Percentiles rank a stretch among this genome's conserved stretches.
These are phyloP conservation scores for Zoanthus gigantus DNA, from an alignment of 92 coral and sea anemone genomes.

Conservation along the genomic window DNA sequence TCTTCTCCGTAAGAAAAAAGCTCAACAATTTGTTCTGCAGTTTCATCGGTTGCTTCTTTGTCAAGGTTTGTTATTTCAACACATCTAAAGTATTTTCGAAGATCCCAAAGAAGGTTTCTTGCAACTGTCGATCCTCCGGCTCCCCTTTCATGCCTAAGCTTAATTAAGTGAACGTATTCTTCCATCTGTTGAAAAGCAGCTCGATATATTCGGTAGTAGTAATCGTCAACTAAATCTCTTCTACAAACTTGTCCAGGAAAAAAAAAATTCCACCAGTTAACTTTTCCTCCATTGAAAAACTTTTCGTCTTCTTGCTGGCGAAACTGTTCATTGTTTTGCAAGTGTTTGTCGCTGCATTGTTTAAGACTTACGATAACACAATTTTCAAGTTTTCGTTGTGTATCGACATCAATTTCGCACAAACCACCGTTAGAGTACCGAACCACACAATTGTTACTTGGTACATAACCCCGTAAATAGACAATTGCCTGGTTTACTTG, in stretches of 20 bases:
- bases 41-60: constrained; percentile 37
- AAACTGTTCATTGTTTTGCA: constrained; percentile 21
- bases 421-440: constrained; percentile 45
- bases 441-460: constrained; percentile 45
- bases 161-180: constrained; percentile 50
- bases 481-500: constrained; percentile 44
- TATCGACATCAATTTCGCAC: constrained; percentile 42
- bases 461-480: constrained; percentile 29
- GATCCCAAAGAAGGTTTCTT: constrained; percentile 63
- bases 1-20: constrained; percentile 34
- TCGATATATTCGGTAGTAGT: constrained; percentile 1
- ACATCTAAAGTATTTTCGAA: constrained; percentile 48
- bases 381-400: constrained; percentile 39
- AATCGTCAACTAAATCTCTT: constrained; percentile 36
- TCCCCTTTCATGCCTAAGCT: constrained; percentile 62
- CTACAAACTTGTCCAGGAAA: constrained; percentile 47
- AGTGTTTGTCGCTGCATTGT: constrained; percentile 33
- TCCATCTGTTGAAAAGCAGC: constrained; percentile 36
- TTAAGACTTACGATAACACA: constrained; percentile 35
- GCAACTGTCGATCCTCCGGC: constrained; percentile 68
- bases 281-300: constrained; percentile 36
- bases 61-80: constrained; percentile 39
- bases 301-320: constrained; percentile 32
- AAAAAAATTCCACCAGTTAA: constrained; percentile 47
- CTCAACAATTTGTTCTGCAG: constrained; percentile 31